Base-by-base conservation (phyloP, 2,113 vertebrate genomes). In the Rhagologus leucostigma region DNA sequence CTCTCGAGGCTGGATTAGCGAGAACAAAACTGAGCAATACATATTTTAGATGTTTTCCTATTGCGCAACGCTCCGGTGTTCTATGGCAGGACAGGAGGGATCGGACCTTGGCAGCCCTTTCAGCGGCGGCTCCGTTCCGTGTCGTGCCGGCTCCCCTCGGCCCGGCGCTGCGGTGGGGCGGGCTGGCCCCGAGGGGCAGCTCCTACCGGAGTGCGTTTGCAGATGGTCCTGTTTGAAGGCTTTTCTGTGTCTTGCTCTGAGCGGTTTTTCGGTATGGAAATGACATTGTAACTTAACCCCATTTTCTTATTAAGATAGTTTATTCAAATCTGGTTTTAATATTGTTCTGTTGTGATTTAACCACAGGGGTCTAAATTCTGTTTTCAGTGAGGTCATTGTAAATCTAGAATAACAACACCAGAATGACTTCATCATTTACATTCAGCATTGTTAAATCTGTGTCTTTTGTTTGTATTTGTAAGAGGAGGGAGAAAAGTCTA, bases 161-260 rank as follows among this genome's bases (percentile, higher is more conserved):
- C 37, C 35, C 33, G 5, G 46, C 19, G 4, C 18, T 3, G 69
- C 52, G 2, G 47, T 13, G 59, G 60, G 35, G 30, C 5, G 22
- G 1, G 57, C 55, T 11, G n/a, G 6, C 33, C 50, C 62, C 35
- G 0, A 0, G 19, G 6, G 35, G 44, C 33, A 7, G 16, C 41
- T 50, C 13, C 6, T 5, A 3, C 19, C 6, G 53, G 0, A 14
- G 23, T 1, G 84, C 63, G 16, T 50, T 47, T 47, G 44, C 74
- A 22, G 13, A 17, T 16, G 14, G 5, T 27, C 29, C 67, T 35
- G 46, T 13, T 6, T 2, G 32, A 47, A 32, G 5, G 49, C 12
- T 84, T 20, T 22, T 13, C 64, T 8, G 18, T 27, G 29, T 13
- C 47, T 37, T 46, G 12, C 42, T 62, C n/a, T 13, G 13, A 62